Conservation (phyloP, 2,113 vertebrate genomes). For the Callospermophilus lateralis region DNA sequence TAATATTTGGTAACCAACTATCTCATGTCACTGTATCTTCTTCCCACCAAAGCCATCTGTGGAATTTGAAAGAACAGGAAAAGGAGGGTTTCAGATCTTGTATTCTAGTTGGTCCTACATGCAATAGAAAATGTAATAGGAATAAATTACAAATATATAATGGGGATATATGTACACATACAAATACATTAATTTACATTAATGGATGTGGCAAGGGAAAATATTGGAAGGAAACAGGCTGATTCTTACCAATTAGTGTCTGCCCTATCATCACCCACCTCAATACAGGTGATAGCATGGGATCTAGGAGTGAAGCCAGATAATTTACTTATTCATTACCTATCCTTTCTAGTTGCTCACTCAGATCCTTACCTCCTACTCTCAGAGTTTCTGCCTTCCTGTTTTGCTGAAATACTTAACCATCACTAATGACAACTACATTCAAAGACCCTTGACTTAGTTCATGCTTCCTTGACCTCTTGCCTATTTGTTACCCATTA, state of each 20-base stretch:
- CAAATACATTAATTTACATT: constrained; percentile 61
- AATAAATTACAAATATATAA: no score
- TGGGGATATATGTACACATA: constrained; percentile 77
- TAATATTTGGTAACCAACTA: constrained; percentile 73
- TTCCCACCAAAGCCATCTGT: no score
- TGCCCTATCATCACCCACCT: no score
- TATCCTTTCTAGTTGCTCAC: neutral
- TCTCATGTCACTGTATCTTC: no score
- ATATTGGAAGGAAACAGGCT: neutral
- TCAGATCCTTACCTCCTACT: neutral
- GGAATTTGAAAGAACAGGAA: no score
- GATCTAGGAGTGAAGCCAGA: neutral
- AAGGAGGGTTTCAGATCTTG: no score
- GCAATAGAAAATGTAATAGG: no score
- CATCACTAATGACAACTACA: neutral
- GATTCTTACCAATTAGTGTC: no score
- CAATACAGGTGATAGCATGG: no score
- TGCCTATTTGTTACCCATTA: neutral
- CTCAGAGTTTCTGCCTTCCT: neutral
- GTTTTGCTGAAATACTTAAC: neutral
- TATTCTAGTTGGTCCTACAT: no score
- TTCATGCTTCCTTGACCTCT: neutral
- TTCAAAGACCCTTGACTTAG: no score
- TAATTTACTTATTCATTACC: neutral
- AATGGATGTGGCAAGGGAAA: neutral